Evolutionary conservation across 1,140 invertebrate genomes (phyloP).

Genomic region (Platorchestia sp.): DNA sequence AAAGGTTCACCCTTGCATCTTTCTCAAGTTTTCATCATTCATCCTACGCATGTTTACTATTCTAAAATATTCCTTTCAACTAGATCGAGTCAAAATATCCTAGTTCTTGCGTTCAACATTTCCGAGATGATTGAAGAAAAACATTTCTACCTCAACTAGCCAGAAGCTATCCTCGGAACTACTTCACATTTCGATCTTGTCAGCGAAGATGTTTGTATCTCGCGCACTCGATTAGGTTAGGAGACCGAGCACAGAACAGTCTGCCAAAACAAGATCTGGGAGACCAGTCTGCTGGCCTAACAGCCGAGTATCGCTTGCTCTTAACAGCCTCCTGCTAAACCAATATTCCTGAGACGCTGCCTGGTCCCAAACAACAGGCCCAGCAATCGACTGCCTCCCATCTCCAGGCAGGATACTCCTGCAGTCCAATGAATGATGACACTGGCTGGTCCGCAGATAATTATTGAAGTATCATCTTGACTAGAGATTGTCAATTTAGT

Average conservation of each 20-base stretch:
- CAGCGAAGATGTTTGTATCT: not conserved
- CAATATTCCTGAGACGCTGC: not conserved
- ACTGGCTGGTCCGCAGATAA: not conserved
- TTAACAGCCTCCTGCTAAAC: not conserved
- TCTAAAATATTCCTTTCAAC: too few relatives aligned
- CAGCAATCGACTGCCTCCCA: not conserved
- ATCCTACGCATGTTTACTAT: too few relatives aligned
- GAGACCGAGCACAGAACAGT: not conserved
- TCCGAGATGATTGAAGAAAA: not conserved
- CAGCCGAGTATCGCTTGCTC: not conserved
- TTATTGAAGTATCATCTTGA: not conserved
- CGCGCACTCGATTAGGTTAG: not conserved
- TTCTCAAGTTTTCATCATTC: too few relatives aligned
- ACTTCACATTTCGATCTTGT: not conserved
- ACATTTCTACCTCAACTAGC: not conserved
- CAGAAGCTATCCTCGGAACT: not conserved
- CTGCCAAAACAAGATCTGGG: not conserved
- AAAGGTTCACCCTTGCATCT: too few relatives aligned
- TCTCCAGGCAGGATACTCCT: not conserved
- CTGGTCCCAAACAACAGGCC: not conserved
- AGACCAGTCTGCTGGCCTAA: not conserved
- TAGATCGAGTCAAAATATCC: too few relatives aligned
- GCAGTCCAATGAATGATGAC: not conserved
- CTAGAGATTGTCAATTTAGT: not conserved
- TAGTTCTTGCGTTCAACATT: not conserved